Evolutionary conservation across 2,888 invertebrate species (phyloP).

Genomic region (Boloria selene): DNA sequence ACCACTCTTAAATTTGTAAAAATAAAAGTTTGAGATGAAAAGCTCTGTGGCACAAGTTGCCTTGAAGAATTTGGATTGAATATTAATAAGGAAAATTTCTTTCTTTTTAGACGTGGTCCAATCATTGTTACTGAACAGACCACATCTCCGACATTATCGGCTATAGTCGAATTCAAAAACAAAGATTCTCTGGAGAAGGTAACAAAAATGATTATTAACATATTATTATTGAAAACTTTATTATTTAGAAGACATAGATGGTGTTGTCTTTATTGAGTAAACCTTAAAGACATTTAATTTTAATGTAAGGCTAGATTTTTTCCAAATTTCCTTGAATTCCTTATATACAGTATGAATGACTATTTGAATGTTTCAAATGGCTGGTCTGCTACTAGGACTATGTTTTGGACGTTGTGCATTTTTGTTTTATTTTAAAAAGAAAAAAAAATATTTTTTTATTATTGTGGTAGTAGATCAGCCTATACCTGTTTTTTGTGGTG

Average conservation of each 20-base stretch:
- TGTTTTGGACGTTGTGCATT: constrained; percentile 31
- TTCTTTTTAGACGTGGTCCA: constrained; percentile 83
- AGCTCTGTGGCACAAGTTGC: constrained; percentile 62
- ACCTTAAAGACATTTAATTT: constrained; percentile 47
- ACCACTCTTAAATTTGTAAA: constrained; percentile 28
- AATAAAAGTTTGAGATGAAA: constrained; percentile 25
- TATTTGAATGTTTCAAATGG: constrained; percentile 79
- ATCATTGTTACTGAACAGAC: constrained; percentile 82
- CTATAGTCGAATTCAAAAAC: constrained; percentile 83
- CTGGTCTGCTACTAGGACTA: constrained; percentile 63
- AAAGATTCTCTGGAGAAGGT: constrained; percentile 82
- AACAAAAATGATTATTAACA: constrained; percentile 76
- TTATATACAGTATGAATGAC: constrained; percentile 69
- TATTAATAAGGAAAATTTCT: constrained; percentile 77
- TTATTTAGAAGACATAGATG: constrained; percentile 48
- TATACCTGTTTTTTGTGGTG: constrained; percentile 26
- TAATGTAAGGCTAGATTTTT: constrained; percentile 62
- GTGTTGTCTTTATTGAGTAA: constrained; percentile 45
- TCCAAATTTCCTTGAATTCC: constrained; percentile 66
- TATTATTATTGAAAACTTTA: constrained; percentile 49
- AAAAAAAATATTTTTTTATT: constrained; percentile 26
- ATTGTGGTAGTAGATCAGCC: constrained; percentile 40
- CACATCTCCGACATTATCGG: constrained; percentile 82
- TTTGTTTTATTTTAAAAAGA: constrained; percentile 24
- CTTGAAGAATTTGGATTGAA: constrained; percentile 60